Evolutionary conservation across 2,888 invertebrate species (phyloP).

Genomic region (Hydrotaea cyrtoneurina): DNA sequence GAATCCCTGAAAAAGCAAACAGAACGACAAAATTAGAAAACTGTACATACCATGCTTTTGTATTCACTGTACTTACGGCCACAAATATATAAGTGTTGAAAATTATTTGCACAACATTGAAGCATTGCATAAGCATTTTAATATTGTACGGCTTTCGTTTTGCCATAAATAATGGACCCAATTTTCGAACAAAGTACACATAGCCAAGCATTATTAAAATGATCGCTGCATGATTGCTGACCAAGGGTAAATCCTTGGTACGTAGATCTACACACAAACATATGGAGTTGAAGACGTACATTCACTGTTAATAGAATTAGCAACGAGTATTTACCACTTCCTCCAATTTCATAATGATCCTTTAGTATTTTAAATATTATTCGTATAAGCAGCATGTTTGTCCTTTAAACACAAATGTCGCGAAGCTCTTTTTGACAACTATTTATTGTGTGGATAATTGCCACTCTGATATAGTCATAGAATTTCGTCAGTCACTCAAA

Average conservation of each 20-base stretch:
- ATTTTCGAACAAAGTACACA: conserved; percentile 85
- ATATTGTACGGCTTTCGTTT: conserved; percentile 85
- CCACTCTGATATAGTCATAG: no score
- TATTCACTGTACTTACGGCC: conserved; percentile 68
- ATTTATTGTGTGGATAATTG: no score
- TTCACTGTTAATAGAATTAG: not conserved
- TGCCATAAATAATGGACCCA: conserved; percentile 87
- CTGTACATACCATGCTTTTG: no score
- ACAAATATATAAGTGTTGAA: conserved; percentile 66
- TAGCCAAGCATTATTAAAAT: conserved; percentile 83
- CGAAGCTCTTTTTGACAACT: not conserved
- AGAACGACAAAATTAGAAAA: no score
- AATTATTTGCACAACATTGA: conserved; percentile 84
- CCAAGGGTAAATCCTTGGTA: not conserved
- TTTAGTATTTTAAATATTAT: not conserved
- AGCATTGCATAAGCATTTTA: conserved; percentile 84
- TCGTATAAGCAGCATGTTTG: not conserved
- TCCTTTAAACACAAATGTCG: not conserved
- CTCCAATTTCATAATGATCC: conserved; percentile 7
- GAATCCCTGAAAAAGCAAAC: not conserved
- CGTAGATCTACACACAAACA: conserved; percentile 26
- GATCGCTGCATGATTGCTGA: not conserved
- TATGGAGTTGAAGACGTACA: no score
- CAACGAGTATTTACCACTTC: not conserved
- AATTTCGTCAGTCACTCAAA: no score